Evolutionary conservation across 2,888 invertebrate genomes (phyloP).

Genomic region (Caenorhabditis zanzibari): DNA sequence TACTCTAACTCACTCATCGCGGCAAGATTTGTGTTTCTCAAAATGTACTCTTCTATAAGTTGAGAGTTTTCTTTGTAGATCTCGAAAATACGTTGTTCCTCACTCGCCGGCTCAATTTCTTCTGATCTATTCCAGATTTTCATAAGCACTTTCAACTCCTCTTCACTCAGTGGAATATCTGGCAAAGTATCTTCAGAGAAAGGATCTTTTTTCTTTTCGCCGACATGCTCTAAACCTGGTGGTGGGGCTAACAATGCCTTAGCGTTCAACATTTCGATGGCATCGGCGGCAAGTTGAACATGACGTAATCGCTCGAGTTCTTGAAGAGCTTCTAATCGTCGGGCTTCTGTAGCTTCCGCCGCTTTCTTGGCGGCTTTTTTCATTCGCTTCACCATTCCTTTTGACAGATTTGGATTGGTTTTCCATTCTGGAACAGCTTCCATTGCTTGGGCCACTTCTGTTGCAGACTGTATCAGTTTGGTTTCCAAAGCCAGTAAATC

Average conservation of each 20-base stretch:
- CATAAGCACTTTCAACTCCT: background rate
- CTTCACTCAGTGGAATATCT: background rate
- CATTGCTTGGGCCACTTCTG: background rate
- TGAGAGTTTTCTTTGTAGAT: background rate
- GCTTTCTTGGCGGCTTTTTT: conserved; percentile 36
- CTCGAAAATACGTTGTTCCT: background rate
- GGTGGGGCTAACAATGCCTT: background rate
- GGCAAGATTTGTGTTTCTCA: background rate
- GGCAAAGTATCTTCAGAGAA: background rate
- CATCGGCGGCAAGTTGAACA: conserved; percentile 9
- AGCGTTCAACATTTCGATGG: background rate
- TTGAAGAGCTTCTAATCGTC: background rate
- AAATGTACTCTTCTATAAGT: background rate
- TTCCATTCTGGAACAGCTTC: background rate
- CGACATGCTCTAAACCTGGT: background rate
- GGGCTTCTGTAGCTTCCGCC: background rate
- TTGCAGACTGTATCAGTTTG: conserved; percentile 1
- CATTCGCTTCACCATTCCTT: conserved; percentile 8
- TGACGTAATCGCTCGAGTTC: background rate
- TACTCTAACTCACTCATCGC: background rate
- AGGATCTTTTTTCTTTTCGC: background rate
- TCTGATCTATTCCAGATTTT: background rate
- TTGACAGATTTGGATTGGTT: conserved; percentile 2
- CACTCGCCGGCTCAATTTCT: background rate
- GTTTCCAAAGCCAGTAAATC: conserved; percentile 13